Conservation (phyloP, 23 tunicate species). For the Ciona savignyi region DNA sequence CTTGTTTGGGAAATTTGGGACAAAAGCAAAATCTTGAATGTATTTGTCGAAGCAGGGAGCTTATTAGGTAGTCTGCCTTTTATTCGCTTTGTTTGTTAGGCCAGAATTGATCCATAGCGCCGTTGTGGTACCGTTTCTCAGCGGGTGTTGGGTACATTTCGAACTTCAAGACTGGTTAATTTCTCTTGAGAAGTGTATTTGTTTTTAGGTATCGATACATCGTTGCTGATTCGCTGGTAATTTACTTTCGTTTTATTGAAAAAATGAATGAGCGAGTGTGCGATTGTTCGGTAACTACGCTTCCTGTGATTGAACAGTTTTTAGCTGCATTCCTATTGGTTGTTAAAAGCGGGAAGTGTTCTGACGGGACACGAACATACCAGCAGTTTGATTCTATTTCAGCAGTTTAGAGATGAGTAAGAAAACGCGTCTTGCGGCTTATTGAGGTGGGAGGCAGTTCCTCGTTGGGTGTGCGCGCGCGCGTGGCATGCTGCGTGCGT, state of each 20-base stretch:
- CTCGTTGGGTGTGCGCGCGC: neutral
- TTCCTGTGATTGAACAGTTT: neutral
- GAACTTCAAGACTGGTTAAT: too few relatives aligned
- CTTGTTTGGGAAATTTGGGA: slow-evolving; percentile 7
- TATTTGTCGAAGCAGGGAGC: neutral
- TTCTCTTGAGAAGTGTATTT: too few relatives aligned
- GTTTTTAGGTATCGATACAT: too few relatives aligned
- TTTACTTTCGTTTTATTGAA: neutral
- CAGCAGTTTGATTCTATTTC: neutral
- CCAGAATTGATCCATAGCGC: neutral
- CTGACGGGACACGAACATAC: neutral
- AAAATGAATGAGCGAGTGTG: neutral
- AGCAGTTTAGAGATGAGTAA: neutral
- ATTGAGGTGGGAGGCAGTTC: neutral
- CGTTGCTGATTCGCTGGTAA: too few relatives aligned
- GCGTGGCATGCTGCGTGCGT: neutral
- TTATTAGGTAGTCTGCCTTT: neutral
- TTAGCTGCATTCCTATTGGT: neutral
- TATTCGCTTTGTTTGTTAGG: neutral
- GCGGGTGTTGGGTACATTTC: neutral
- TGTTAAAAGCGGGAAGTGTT: neutral
- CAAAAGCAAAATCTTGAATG: neutral
- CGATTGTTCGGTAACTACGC: neutral
- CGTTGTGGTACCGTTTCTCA: neutral
- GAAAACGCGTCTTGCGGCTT: neutral